Evolutionary conservation across 2,113 vertebrate genomes (phyloP), one percentile per base, ranked within the genome.

Genomic region (Hucho hucho): DNA sequence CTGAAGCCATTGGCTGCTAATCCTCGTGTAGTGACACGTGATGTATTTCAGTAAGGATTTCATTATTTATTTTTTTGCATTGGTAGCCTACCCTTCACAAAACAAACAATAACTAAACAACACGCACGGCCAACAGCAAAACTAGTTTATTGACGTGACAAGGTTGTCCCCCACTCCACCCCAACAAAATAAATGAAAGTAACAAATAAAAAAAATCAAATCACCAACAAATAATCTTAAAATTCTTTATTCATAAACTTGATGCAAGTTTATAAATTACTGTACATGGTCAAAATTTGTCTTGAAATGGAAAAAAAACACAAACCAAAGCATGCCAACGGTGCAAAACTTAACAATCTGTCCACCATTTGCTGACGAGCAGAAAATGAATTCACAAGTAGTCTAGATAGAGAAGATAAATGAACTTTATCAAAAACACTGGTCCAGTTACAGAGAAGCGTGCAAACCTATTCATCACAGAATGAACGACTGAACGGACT

Each of bases 231-330:
- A 37, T 32, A 67, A 67, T 67, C 65, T 67, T 93, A 93, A 93
- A 93, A 93, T 91, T 93, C 91, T 94, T 94, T 94, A 94, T 93
- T 94, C 88, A 94, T 94, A 94, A 94, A 94, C 93, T 94, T 94
- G 93, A 94, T 94, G 93, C 92, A 94, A 94, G 93, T 94, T 94
- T 93, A 94, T 90, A 93, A 94, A 94, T 94, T 93, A 90, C 87
- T 94, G 91, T 93, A 94, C 92, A 94, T 91, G 90, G 87, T 93
- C 92, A 92, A 87, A 78, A 83, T 74, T 69, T 32, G 87, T 89
- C 87, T 80, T 80, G 91, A 67, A 67, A 67, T 16, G 12, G 16
- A 20, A 67, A 67, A 7, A 61, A 61, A 61, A 43, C 37, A 12
- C 37, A 43, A 11, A 43, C 2, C 47, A 49, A 93, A 91, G 91